These are phyloP conservation scores for Leucophora obtusa DNA, from an alignment of 2,888 invertebrate species.

Conservation along the genomic window DNA sequence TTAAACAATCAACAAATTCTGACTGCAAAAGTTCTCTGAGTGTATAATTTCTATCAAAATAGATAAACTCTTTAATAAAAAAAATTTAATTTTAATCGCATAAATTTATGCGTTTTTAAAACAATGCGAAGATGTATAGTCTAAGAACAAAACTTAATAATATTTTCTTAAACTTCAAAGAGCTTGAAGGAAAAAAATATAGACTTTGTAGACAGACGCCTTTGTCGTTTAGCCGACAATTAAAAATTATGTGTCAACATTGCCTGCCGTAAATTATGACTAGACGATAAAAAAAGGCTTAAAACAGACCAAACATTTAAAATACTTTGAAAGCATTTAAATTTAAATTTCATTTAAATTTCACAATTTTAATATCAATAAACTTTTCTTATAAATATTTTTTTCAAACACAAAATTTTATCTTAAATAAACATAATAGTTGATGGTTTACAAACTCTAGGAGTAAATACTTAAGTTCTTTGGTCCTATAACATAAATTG, in stretches of 20 bases:
- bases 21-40: too few relatives aligned
- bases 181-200: background rate
- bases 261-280: conserved; percentile 28
- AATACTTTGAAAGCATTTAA: background rate
- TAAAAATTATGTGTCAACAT: conserved; percentile 43
- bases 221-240: background rate
- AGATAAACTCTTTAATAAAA: too few relatives aligned
- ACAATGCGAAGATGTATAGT: too few relatives aligned
- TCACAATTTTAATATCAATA: background rate
- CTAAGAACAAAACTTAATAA: too few relatives aligned
- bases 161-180: background rate
- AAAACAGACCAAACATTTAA: background rate
- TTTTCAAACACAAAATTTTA: background rate
- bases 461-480: background rate
- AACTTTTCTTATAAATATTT: background rate
- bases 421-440: background rate
- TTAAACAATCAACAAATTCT: too few relatives aligned
- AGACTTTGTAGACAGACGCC: background rate
- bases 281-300: background rate
- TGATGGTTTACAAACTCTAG: background rate
- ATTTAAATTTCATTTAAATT: too few relatives aligned
- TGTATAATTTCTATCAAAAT: too few relatives aligned
- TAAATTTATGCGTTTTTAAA: too few relatives aligned
- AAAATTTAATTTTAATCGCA: too few relatives aligned
- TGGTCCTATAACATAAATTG: conserved; percentile 22